Evolutionary conservation across 2,113 vertebrate genomes (phyloP), one percentile per base, ranked within the genome.

Genomic region (Dendrocopos noguchii): DNA sequence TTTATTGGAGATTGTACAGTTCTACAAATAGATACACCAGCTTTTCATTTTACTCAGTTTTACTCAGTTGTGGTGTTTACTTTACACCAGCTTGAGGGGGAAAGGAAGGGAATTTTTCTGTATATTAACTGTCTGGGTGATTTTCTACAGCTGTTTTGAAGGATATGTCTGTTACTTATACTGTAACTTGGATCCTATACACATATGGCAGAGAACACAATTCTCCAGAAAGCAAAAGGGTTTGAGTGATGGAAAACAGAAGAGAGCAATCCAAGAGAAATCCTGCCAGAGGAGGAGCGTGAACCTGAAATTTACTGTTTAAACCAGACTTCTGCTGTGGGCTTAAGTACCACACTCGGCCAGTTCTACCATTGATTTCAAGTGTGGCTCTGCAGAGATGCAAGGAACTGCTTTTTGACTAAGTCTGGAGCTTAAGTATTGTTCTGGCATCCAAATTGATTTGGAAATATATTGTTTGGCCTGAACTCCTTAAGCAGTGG

Each of bases 71-170:
- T 66, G 87, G 19, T 95, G 90, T 96, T 96, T 96, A 95, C 44
- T 73, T 96, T 97, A 91, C 78, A 85, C 75, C 65, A 94, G 78
- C 61, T 86, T 91, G 88, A 84, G 57, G 56, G 52, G 85, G 67
- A 34, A 61, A 78, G 55, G 94, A 90, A 87, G 90, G 67, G 88
- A 70, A 88, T 91, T 93, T 80, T 94, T 94, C 82, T 89, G 92
- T 96, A 55, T 92, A 92, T 95, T 82, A 95, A 91, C 88, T 95
- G 95, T 88, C 88, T 60, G 94, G 46, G 65, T 94, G 94, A 96
- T 94, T 96, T 94, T 97, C 92, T 94, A 81, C 91, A 95, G 94
- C 92, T 96, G 93, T 86, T 95, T 96, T 95, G 92, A 94, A 83
- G 93, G 82, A 76, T 89, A 12, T 80, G 94, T 92, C 95, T 96